A percentile compares a stretch with the other conserved stretches of the same genome.
Conservation (phyloP, 2,888 invertebrate species). For the Eupithecia inturbata region DNA sequence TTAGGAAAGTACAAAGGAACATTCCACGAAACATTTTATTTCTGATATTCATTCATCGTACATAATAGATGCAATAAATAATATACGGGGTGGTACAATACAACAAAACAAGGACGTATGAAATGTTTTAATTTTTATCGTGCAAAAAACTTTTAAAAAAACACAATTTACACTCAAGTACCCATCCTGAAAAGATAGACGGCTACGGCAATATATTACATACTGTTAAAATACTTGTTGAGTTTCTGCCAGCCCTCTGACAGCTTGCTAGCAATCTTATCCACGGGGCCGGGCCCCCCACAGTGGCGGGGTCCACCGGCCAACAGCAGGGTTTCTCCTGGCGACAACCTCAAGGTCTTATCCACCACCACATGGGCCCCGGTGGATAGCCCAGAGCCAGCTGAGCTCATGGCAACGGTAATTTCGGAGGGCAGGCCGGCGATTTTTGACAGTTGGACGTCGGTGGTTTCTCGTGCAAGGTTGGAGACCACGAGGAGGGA, state of each 20-base stretch:
- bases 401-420: slow-evolving; percentile 69
- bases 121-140: background rate
- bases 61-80: background rate
- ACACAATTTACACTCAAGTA: background rate
- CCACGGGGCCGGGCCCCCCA: slow-evolving; percentile 77
- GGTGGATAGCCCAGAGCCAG: slow-evolving; percentile 63
- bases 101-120: background rate
- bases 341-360: slow-evolving; percentile 60
- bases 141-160: background rate
- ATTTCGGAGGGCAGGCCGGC: slow-evolving; percentile 71
- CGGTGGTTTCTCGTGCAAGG: slow-evolving; percentile 68
- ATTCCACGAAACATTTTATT: background rate
- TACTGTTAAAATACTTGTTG: slow-evolving; percentile 74
- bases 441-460: slow-evolving; percentile 76
- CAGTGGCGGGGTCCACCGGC: slow-evolving; percentile 74
- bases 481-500: slow-evolving; percentile 76
- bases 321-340: slow-evolving; percentile 70
- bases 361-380: slow-evolving; percentile 65
- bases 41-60: background rate
- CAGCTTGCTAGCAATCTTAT: slow-evolving; percentile 75
- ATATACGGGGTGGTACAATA: background rate
- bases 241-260: slow-evolving; percentile 79
- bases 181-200: background rate
- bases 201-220: slow-evolving; percentile 15
- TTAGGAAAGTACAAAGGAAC: slow-evolving; percentile 12